Conservation (phyloP, 1,140 invertebrate genomes). For the Dinothrombium tinctorium region DNA sequence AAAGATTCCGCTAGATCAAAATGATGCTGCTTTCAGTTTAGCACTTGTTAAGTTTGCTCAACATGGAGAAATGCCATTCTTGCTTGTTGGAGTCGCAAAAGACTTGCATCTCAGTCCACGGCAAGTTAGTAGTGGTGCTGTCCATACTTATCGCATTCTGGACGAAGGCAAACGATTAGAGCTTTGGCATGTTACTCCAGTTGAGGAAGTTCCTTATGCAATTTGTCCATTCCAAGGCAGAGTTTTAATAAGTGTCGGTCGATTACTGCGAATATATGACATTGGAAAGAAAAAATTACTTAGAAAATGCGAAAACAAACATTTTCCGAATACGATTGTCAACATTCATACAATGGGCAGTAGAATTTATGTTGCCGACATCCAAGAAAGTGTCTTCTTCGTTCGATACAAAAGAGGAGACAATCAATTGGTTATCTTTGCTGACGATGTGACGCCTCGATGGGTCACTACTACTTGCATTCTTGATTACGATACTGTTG, state of each 20-base stretch:
- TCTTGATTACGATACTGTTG: slow-evolving; percentile 91
- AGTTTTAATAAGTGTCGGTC: slow-evolving; percentile 72
- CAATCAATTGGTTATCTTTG: slow-evolving; percentile 93
- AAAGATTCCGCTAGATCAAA: slow-evolving; percentile 65
- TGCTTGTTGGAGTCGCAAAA: slow-evolving; percentile 68
- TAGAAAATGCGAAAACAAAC: slow-evolving; percentile 95
- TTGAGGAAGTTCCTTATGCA: slow-evolving; percentile 75
- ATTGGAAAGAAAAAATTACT: slow-evolving; percentile 89
- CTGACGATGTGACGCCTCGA: slow-evolving; percentile 86
- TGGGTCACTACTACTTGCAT: slow-evolving; percentile 79
- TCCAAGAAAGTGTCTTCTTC: slow-evolving; percentile 92
- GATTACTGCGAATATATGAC: slow-evolving; percentile 76
- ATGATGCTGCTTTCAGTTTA: slow-evolving; percentile 77
- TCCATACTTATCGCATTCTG: slow-evolving; percentile 60
- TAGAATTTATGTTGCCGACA: slow-evolving; percentile 78
- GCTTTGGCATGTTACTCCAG: slow-evolving; percentile 72
- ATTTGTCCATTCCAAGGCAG: slow-evolving; percentile 76
- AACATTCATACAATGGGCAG: slow-evolving; percentile 79
- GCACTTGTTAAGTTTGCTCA: slow-evolving; percentile 39
- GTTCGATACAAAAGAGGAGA: slow-evolving; percentile 81
- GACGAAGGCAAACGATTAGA: slow-evolving; percentile 51
- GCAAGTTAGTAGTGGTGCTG: slow-evolving; percentile 45
- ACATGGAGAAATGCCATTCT: slow-evolving; percentile 39
- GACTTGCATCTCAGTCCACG: slow-evolving; percentile 71
- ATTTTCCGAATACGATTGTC: slow-evolving; percentile 82